A percentile compares a stretch with the other conserved stretches of the same genome.
Evolutionary conservation across 1,140 invertebrate genomes (phyloP).

Genomic region (Manduca sexta): DNA sequence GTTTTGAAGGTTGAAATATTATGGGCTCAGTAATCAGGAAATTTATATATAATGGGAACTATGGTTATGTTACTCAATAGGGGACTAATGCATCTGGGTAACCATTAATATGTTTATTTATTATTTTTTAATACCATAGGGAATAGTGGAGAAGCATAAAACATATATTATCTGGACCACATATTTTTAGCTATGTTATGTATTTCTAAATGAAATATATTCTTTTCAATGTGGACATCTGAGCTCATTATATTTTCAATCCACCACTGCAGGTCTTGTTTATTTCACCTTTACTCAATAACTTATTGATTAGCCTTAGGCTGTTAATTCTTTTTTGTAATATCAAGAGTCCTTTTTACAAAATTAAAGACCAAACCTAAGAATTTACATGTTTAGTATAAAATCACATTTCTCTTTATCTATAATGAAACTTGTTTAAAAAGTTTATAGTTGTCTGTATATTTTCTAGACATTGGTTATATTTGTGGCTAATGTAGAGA

Average conservation of each 20-base stretch:
- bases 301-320: no score
- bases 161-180: constrained; percentile 8
- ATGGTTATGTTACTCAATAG: constrained; percentile 25
- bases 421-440: constrained; percentile 19
- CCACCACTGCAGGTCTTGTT: neutral
- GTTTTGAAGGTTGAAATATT: constrained; percentile 8
- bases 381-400: constrained; percentile 12
- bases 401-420: constrained; percentile 19
- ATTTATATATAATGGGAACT: constrained; percentile 28
- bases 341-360: neutral
- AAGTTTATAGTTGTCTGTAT: constrained; percentile 2
- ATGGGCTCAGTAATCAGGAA: constrained; percentile 7
- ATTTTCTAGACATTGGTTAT: constrained; percentile 7
- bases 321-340: constrained; percentile 10
- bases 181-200: constrained; percentile 1
- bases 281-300: no score
- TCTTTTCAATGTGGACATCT: neutral
- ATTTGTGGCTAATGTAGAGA: constrained; percentile 6
- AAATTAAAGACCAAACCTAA: constrained; percentile 21
- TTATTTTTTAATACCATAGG: constrained; percentile 17
- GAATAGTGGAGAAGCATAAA: constrained; percentile 28
- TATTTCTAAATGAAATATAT: constrained; percentile 4
- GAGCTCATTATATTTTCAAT: no score
- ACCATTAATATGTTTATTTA: constrained; percentile 20
- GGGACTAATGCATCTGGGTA: constrained; percentile 25